Percentiles rank a stretch among this genome's conserved stretches.
Conservation (phyloP, 1,140 invertebrate genomes). For the Drosophila gunungcola region DNA sequence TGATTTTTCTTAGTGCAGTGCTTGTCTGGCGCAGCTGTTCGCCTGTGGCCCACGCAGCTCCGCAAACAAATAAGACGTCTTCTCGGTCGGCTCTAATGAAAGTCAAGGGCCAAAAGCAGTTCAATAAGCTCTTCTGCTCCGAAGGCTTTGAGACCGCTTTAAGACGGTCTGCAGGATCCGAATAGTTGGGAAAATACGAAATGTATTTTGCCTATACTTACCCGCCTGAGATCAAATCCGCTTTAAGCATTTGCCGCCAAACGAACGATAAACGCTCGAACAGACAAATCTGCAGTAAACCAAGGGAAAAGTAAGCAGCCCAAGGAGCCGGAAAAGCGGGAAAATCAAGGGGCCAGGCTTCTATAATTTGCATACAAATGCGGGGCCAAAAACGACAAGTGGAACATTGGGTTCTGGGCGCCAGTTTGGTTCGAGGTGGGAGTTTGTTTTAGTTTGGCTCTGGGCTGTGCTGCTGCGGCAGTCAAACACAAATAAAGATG, state of each 20-base stretch:
- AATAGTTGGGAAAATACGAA: slow-evolving; percentile 32
- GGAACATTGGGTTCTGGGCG: slow-evolving; percentile 51
- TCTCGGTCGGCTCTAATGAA: slow-evolving; percentile 60
- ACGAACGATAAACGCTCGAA: slow-evolving; percentile 69
- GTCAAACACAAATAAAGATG: slow-evolving; percentile 82
- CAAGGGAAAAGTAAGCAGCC: slow-evolving; percentile 41
- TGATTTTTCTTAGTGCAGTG: slow-evolving; percentile 20
- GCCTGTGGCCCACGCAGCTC: slow-evolving; percentile 43
- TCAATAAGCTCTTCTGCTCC: slow-evolving; percentile 45
- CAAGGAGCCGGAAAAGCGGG: slow-evolving; percentile 25
- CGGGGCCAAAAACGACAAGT: slow-evolving; percentile 54
- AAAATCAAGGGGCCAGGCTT: slow-evolving; percentile 66
- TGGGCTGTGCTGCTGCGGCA: slow-evolving; percentile 65
- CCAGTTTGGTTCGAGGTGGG: slow-evolving; percentile 18
- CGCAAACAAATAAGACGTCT: slow-evolving; percentile 38
- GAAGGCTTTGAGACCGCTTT: slow-evolving; percentile 19
- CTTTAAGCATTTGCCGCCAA: slow-evolving; percentile 59
- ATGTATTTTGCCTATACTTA: slow-evolving; percentile 15
- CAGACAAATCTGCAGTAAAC: slow-evolving; percentile 71
- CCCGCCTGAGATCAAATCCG: slow-evolving; percentile 48
- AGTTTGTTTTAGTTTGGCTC: slow-evolving; percentile 54
- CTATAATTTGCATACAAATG: slow-evolving; percentile 84
- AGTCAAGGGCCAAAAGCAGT: slow-evolving; percentile 48
- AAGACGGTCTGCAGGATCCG: slow-evolving; percentile 27
- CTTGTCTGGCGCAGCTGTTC: slow-evolving; percentile 63